Conservation (phyloP, 2,888 invertebrate species). For the Germaria angustata region DNA sequence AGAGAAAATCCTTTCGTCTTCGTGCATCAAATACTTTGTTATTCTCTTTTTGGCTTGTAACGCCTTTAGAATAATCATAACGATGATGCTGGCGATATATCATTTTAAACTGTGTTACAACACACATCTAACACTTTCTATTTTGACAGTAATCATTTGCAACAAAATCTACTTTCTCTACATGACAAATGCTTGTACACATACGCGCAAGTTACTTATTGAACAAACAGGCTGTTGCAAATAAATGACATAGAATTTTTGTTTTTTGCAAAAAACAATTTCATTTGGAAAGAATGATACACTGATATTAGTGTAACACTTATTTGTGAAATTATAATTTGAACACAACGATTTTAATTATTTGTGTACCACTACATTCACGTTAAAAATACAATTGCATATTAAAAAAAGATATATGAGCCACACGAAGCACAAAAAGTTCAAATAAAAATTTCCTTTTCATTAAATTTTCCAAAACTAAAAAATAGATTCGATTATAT, state of each 20-base stretch:
- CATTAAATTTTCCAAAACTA: no score
- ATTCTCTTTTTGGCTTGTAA: background rate
- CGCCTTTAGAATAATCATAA: conserved; percentile 28
- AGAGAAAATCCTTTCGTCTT: conserved; percentile 7
- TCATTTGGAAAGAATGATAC: background rate
- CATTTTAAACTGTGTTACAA: conserved; percentile 34
- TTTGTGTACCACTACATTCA: no score
- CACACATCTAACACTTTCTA: conserved; percentile 55
- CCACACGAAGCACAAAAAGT: no score
- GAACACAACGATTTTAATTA: no score
- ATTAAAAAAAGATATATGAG: no score
- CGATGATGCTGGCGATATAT: conserved; percentile 41
- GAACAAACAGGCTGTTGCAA: conserved; percentile 19
- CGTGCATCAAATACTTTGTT: background rate
- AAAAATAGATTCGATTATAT: no score
- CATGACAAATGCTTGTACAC: conserved; percentile 1
- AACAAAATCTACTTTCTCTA: conserved; percentile 20
- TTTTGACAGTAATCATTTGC: conserved; percentile 57
- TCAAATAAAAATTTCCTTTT: no score
- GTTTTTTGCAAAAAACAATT: background rate
- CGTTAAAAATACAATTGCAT: no score
- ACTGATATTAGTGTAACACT: conserved; percentile 10
- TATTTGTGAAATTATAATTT: no score
- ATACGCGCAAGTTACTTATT: conserved; percentile 1
- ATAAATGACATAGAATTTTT: no score